Conservation (phyloP, 2,797 vertebrate species). For the Sphaeramia orbicularis region DNA sequence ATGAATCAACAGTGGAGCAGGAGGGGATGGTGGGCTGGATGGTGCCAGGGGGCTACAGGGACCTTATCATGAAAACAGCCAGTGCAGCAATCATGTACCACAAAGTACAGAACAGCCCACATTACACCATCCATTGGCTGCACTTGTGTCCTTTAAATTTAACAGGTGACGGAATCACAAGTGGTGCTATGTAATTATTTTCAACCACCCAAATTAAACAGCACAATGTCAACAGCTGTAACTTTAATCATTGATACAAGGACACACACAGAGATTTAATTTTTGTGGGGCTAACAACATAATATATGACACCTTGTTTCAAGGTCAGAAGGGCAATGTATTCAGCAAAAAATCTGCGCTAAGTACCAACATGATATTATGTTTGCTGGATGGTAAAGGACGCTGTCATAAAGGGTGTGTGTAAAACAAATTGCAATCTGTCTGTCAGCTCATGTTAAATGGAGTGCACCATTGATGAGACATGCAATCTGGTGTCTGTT, state of each 20-base stretch:
- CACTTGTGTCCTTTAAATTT: slow-evolving; percentile 61
- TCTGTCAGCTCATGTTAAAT: slow-evolving; percentile 80
- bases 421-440: slow-evolving; percentile 82
- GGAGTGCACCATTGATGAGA: slow-evolving; percentile 76
- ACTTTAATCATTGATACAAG: slow-evolving; percentile 72
- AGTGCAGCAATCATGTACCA: slow-evolving; percentile 44
- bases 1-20: slow-evolving; percentile 63
- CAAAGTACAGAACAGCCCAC: slow-evolving; percentile 37
- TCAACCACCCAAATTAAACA: slow-evolving; percentile 68
- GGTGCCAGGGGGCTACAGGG: slow-evolving; percentile 58
- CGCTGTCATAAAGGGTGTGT: slow-evolving; percentile 71
- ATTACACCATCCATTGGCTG: slow-evolving; percentile 20
- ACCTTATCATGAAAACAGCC: slow-evolving; percentile 62
- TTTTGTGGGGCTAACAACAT: slow-evolving; percentile 54
- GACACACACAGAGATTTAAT: slow-evolving; percentile 65
- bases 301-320: slow-evolving; percentile 65
- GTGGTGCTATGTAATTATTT: slow-evolving; percentile 61
- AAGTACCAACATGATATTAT: slow-evolving; percentile 67
- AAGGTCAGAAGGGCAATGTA: slow-evolving; percentile 76
- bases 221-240: slow-evolving; percentile 71
- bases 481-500: slow-evolving; percentile 74
- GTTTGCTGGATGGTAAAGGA: slow-evolving; percentile 68
- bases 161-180: slow-evolving; percentile 50
- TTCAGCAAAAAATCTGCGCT: slow-evolving; percentile 59
- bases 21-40: slow-evolving; percentile 18